Conservation (phyloP, 1,140 invertebrate species). For the Epicauta chinensis region DNA sequence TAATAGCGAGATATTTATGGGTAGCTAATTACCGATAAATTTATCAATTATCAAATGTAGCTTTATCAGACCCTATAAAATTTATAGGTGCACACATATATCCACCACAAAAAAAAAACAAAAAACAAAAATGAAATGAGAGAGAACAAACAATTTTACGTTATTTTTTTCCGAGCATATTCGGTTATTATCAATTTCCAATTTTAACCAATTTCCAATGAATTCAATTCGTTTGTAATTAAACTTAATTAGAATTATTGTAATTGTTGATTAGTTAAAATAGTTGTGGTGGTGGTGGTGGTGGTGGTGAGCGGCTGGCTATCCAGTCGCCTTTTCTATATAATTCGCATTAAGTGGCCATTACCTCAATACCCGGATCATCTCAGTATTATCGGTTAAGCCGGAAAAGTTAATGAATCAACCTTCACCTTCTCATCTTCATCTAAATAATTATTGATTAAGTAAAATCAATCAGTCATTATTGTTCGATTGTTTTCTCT, state of each 20-base stretch:
- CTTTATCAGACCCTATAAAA: conserved; percentile 3
- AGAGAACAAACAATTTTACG: too few species aligned
- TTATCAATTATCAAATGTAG: conserved; percentile 19
- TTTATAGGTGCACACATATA: neutral
- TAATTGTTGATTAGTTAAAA: too few species aligned
- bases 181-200: too few species aligned
- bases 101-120: neutral
- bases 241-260: too few species aligned
- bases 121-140: too few species aligned
- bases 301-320: conserved; percentile 4
- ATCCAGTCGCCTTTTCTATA: conserved; percentile 20
- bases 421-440: conserved; percentile 4
- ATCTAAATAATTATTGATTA: too few species aligned
- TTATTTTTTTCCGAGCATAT: too few species aligned
- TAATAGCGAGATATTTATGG: conserved; percentile 11
- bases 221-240: too few species aligned
- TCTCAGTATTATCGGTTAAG: conserved; percentile 28
- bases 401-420: conserved; percentile 32
- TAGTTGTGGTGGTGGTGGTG: neutral
- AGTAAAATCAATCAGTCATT: too few species aligned
- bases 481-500: too few species aligned
- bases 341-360: conserved; percentile 32
- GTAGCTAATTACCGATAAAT: conserved; percentile 20
- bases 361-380: conserved; percentile 33
- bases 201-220: too few species aligned